Percentiles rank a stretch among this genome's conserved stretches.
phyloP scores from a whole-genome alignment of 2,797 vertebrate genomes.

The Hemibagrus guttatus region DNA sequence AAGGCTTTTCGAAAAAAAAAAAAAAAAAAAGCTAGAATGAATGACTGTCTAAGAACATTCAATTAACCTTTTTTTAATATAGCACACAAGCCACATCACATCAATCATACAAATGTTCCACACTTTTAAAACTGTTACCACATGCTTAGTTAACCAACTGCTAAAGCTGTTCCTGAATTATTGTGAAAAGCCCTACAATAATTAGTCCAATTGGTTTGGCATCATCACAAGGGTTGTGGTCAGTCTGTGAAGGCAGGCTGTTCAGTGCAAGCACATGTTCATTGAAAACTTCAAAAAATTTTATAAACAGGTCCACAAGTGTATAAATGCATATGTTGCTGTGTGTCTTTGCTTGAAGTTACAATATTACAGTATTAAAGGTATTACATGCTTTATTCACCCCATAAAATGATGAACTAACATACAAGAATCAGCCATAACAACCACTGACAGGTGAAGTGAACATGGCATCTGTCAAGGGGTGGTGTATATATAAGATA shows the following conservation, averaged over 20 bases:
- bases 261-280: background rate
- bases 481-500: too few relatives aligned
- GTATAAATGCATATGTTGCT: background rate
- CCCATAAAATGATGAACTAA: background rate
- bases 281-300: background rate
- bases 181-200: background rate
- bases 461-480: too few relatives aligned
- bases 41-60: background rate
- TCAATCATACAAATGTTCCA: background rate
- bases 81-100: background rate
- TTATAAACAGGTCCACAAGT: too few relatives aligned
- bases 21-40: too few relatives aligned
- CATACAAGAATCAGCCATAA: background rate
- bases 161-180: background rate
- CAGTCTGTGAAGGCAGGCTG: background rate
- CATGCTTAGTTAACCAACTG: background rate
- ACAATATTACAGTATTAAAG: too few relatives aligned
- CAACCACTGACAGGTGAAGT: too few relatives aligned
- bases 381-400: background rate
- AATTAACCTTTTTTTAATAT: background rate
- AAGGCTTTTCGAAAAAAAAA: background rate
- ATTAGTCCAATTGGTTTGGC: background rate
- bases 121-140: background rate
- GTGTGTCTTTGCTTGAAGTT: background rate
- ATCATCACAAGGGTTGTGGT: background rate